Evolutionary conservation across 2,797 vertebrate genomes (phyloP).

Genomic region (Neomorphus geoffroyi): DNA sequence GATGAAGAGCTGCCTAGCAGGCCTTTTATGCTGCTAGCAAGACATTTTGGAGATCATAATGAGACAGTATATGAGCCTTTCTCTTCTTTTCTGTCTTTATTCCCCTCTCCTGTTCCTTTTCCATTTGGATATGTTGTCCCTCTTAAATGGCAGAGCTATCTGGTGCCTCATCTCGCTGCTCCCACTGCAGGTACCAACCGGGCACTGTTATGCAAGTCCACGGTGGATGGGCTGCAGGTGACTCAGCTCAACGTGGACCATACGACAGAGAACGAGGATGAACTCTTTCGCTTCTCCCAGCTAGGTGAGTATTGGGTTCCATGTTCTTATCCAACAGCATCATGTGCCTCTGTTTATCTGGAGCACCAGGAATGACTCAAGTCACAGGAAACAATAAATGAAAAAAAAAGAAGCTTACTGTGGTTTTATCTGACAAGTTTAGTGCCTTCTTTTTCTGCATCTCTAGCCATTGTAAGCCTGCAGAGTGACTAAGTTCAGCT

Average conservation of each 20-base stretch:
- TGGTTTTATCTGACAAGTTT: neutral
- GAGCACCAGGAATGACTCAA: neutral
- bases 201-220: conserved; percentile 92
- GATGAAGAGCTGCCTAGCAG: neutral
- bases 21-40: neutral
- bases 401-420: neutral
- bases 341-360: neutral
- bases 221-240: conserved; percentile 93
- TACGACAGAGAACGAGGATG: conserved; percentile 92
- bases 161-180: conserved; percentile 43
- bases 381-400: neutral
- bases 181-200: conserved; percentile 89
- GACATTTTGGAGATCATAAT: neutral
- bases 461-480: neutral
- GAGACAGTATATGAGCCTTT: conserved; percentile 2
- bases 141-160: neutral
- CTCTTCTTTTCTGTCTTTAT: conserved; percentile 40
- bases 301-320: conserved; percentile 81
- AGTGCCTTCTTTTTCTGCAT: neutral
- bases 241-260: conserved; percentile 93
- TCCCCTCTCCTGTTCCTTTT: neutral
- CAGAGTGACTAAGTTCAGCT: neutral
- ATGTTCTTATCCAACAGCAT: neutral
- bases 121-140: neutral
- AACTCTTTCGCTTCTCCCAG: conserved; percentile 90